Evolutionary conservation across 2,797 vertebrate species (phyloP).

Genomic region (Picus viridis): DNA sequence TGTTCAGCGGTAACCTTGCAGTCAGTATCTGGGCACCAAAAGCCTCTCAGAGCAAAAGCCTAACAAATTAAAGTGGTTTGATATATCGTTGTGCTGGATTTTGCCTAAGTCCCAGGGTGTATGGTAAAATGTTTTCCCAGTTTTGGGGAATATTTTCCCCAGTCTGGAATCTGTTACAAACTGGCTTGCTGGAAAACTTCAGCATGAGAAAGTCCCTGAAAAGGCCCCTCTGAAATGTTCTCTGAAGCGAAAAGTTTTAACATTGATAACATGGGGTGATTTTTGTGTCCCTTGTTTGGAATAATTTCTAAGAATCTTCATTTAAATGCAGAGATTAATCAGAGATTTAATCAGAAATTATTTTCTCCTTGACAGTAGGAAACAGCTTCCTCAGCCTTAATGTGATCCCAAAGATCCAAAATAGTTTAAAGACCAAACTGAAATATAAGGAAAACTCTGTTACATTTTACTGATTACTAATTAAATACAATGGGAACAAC

Average conservation of each 20-base stretch:
- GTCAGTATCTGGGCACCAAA: not conserved
- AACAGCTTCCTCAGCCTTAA: not conserved
- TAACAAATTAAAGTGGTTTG: not conserved
- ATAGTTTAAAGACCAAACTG: not conserved
- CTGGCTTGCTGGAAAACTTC: not conserved
- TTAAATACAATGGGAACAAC: not conserved
- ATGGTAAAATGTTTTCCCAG: not conserved
- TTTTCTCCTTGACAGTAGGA: slow-evolving; percentile 1
- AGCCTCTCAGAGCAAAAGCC: not conserved
- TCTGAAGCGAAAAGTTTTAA: not conserved
- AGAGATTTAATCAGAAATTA: slow-evolving; percentile 39
- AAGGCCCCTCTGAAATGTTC: not conserved
- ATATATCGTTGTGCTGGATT: not conserved
- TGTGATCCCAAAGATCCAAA: not conserved
- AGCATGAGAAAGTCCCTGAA: not conserved
- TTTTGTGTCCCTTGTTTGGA: not conserved
- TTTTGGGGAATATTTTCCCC: not conserved
- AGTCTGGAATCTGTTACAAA: not conserved
- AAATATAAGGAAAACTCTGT: not conserved
- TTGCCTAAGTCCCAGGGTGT: not conserved
- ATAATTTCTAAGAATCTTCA: slow-evolving; percentile 23
- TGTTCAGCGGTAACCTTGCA: not conserved
- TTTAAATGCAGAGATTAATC: slow-evolving; percentile 35
- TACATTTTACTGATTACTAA: not conserved
- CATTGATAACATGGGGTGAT: not conserved